Evolutionary conservation across 2,888 invertebrate genomes (phyloP), one percentile per base, ranked within the genome.

Genomic region (Caenorhabditis sp.): DNA sequence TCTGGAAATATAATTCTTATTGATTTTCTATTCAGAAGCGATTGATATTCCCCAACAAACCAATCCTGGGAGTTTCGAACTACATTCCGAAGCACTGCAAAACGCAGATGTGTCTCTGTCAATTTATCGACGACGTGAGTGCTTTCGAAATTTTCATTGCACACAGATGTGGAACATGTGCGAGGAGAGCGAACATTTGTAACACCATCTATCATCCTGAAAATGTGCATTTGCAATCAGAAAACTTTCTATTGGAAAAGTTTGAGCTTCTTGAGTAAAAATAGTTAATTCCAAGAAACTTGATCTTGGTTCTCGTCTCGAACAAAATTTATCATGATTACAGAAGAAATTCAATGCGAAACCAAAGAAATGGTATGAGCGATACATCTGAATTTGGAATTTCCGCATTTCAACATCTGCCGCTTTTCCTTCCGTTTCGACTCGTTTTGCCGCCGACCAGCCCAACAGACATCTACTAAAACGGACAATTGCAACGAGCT

Each of bases 21-120:
- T n/a, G n/a, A n/a, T n/a, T n/a, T n/a, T n/a, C n/a, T n/a, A n/a
- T 88, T 61, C 81, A 89, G 89, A 85, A 85, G 18, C 88, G 88
- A 11, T 62, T 91, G 3, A 69, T 87, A 6, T 91, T 91, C 83
- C 90, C 91, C 9, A 84, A 85, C 4, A 82, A 87, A 18, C 91
- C 91, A 3, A 65, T 85, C 3, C 88, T 89, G 50, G 91, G 91
- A 55, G 90, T 90, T 18, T 85, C 84, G 22, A 89, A 90, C 65
- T 89, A 87, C 62, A 56, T 80, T 8, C 91, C 91, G n/a, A 87
- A 88, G 44, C 91, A 91, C 70, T 90, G 90, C 71, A 74, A 80
- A 22, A 87, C 82, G 9, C 88, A 88, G 44, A 77, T 85, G 65
- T 91, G 91, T 55, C 58, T 91, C 6, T 91, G 91, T 51, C 91